Evolutionary conservation across 2,888 invertebrate species (phyloP).

Genomic region (Halictus quadricinctus): DNA sequence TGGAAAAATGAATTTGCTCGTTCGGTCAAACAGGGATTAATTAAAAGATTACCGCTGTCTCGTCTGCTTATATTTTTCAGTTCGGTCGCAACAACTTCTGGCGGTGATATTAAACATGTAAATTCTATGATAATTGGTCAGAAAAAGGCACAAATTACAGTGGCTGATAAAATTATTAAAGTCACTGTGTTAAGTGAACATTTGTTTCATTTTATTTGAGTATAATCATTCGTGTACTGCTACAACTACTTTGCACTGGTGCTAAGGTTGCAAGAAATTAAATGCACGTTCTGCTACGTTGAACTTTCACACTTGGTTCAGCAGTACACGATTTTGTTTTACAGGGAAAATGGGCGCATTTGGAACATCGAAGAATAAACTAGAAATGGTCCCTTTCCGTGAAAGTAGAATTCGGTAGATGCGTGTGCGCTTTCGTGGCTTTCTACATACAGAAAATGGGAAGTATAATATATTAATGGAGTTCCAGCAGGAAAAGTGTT

Average conservation of each 20-base stretch:
- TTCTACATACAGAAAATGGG: neutral
- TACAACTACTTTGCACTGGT: neutral
- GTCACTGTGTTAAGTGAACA: no score
- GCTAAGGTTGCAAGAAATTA: neutral
- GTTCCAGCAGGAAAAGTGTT: neutral
- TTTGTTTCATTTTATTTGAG: neutral
- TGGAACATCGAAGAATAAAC: neutral
- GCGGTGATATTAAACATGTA: neutral
- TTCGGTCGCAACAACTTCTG: neutral
- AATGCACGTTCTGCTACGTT: no score
- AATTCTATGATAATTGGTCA: neutral
- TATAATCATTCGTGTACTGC: no score
- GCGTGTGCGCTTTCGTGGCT: neutral
- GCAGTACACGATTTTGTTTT: no score
- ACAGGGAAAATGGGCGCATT: no score
- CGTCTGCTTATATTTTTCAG: neutral
- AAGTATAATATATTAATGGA: neutral
- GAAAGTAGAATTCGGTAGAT: neutral
- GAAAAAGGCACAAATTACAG: neutral
- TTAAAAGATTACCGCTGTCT: neutral
- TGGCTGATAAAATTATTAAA: neutral
- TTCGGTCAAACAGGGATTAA: neutral
- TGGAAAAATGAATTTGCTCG: neutral
- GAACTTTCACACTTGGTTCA: neutral
- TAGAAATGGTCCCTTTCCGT: neutral